Conservation (phyloP, 1,140 invertebrate species). For the Drosophila carrolli region DNA sequence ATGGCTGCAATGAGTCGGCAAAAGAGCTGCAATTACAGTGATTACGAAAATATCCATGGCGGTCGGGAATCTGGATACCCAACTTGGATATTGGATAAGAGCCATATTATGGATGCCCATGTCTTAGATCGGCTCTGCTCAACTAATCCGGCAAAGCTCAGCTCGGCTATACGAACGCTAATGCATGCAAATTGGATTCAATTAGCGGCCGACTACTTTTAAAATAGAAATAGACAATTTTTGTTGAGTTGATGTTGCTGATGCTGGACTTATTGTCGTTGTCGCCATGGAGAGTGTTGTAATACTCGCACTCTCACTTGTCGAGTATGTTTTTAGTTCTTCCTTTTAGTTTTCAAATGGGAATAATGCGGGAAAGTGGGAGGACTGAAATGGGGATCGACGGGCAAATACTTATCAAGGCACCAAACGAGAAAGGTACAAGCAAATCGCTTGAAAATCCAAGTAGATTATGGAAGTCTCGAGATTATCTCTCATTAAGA, state of each 20-base stretch:
- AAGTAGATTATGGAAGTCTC: neutral
- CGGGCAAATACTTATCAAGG: neutral
- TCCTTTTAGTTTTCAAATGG: no score
- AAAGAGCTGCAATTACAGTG: conserved; percentile 2
- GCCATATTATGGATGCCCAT: neutral
- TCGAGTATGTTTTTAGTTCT: conserved; percentile 2
- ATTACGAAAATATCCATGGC: conserved; percentile 1
- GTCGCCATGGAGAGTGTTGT: conserved; percentile 18
- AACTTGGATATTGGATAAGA: conserved; percentile 8
- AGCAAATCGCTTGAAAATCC: neutral
- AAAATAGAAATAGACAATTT: conserved; percentile 52
- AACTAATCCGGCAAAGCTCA: conserved; percentile 3
- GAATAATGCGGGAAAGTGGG: neutral
- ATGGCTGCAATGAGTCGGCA: conserved; percentile 4
- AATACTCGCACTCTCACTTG: conserved; percentile 36
- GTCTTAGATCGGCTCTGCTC: conserved; percentile 10
- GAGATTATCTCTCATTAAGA: no score
- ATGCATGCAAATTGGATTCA: conserved; percentile 55
- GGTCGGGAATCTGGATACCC: neutral
- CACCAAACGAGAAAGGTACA: neutral
- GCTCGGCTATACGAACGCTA: conserved; percentile 30
- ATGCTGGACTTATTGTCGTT: conserved; percentile 2
- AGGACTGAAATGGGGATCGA: neutral
- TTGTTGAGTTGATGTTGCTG: conserved; percentile 9
- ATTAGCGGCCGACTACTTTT: conserved; percentile 49